Conservation (phyloP, 2,113 vertebrate species). For the Epinephelus cyanopodus region DNA sequence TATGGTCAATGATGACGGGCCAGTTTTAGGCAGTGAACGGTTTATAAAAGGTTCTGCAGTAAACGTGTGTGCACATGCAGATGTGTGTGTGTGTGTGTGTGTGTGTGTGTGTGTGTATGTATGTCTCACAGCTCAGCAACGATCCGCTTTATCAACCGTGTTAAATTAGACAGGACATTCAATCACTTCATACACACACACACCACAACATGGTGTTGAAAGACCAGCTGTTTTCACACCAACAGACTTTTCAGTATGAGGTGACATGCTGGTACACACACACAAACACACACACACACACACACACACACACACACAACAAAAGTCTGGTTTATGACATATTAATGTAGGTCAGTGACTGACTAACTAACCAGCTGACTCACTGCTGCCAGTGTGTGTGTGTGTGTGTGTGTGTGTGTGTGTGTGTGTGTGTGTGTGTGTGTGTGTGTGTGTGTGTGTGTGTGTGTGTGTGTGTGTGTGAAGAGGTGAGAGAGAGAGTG, state of each 20-base stretch:
- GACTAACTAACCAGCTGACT: conserved; percentile 19
- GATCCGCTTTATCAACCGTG: conserved; percentile 51
- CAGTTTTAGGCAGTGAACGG: conserved; percentile 9
- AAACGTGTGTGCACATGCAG: background rate
- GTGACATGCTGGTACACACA: conserved; percentile 4
- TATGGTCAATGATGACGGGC: conserved; percentile 1
- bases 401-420: background rate
- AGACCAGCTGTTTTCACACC: conserved; percentile 61
- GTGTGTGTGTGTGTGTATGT: conserved; percentile 8
- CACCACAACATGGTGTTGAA: conserved; percentile 42
- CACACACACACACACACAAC: background rate
- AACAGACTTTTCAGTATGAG: conserved; percentile 8
- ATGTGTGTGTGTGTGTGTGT: conserved; percentile 2
- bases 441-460: background rate
- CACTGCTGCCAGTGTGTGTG: background rate
- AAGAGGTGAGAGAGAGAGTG: background rate
- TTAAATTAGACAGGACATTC: conserved; percentile 65
- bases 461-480: background rate
- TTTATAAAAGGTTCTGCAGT: conserved; percentile 7
- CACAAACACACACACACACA: background rate
- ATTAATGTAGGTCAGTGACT: conserved; percentile 38
- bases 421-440: conserved; percentile 2
- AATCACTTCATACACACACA: conserved; percentile 48
- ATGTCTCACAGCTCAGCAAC: conserved; percentile 24
- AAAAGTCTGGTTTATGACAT: background rate